Evolutionary conservation across 2,797 vertebrate genomes (phyloP).

Genomic region (Gymnopithys bicolor): DNA sequence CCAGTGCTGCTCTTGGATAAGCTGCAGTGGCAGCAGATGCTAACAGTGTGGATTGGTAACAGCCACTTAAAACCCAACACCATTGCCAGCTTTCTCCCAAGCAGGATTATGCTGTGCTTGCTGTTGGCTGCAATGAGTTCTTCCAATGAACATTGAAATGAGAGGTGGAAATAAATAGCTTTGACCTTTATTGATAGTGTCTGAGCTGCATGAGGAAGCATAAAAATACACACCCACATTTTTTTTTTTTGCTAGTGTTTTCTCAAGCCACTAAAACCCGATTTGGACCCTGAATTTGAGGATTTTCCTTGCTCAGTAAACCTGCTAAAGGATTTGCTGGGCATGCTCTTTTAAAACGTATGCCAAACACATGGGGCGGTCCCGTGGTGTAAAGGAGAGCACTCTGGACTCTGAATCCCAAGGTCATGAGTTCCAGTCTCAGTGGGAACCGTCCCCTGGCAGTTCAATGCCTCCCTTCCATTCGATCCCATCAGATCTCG

Average conservation of each 20-base stretch:
- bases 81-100: neutral
- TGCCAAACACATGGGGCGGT: neutral
- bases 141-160: neutral
- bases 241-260: neutral
- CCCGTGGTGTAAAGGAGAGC: too few relatives aligned
- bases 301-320: neutral
- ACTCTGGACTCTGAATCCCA: too few relatives aligned
- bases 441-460: too few relatives aligned
- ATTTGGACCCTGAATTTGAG: neutral
- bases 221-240: neutral
- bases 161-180: neutral
- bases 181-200: neutral
- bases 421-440: too few relatives aligned
- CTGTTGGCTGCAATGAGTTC: neutral
- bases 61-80: neutral
- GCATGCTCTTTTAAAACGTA: neutral
- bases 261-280: neutral
- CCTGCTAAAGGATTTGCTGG: neutral
- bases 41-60: conserved; percentile 3
- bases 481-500: too few relatives aligned
- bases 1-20: neutral
- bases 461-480: too few relatives aligned
- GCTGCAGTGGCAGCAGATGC: conserved; percentile 27
- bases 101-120: neutral
- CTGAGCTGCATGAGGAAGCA: neutral